Evolutionary conservation across 2,797 vertebrate genomes (phyloP).

Genomic region (Ctenopoma multispine): DNA sequence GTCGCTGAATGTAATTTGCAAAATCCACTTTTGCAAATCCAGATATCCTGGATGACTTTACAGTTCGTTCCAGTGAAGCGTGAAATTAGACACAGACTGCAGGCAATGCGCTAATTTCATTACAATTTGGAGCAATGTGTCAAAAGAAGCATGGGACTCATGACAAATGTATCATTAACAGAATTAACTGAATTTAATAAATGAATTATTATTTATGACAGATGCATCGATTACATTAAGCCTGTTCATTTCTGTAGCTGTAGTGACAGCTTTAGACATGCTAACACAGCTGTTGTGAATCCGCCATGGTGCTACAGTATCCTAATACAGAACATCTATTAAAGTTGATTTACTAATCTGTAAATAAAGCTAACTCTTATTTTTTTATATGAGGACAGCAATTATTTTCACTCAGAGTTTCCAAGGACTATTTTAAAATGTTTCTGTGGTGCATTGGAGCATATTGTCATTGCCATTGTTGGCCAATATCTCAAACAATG

Average conservation of each 20-base stretch:
- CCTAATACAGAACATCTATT: not conserved
- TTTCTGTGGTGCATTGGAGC: slow-evolving; percentile 1
- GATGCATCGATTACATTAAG: slow-evolving; percentile 4
- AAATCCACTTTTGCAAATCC: too few species aligned
- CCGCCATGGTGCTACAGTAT: not conserved
- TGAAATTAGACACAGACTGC: slow-evolving; percentile 39
- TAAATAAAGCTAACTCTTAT: not conserved
- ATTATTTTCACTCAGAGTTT: slow-evolving; percentile 5
- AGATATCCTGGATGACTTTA: not conserved
- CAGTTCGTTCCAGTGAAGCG: slow-evolving; percentile 22
- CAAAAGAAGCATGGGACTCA: slow-evolving; percentile 20
- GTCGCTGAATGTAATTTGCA: not conserved
- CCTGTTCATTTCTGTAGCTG: slow-evolving; percentile 11
- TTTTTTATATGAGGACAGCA: not conserved
- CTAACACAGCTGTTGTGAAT: slow-evolving; percentile 29
- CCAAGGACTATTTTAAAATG: not conserved
- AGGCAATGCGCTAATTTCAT: slow-evolving; percentile 1
- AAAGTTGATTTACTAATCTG: not conserved
- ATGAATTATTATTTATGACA: too few species aligned
- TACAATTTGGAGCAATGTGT: slow-evolving; percentile 33
- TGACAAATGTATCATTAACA: slow-evolving; percentile 20
- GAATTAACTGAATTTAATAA: not conserved
- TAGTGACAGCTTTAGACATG: not conserved
- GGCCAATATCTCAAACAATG: slow-evolving; percentile 11
- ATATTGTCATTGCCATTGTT: not conserved